Percentiles rank a stretch among this genome's conserved stretches.
Conservation (phyloP, 2,113 vertebrate genomes). For the Protomyctophum bolini region DNA sequence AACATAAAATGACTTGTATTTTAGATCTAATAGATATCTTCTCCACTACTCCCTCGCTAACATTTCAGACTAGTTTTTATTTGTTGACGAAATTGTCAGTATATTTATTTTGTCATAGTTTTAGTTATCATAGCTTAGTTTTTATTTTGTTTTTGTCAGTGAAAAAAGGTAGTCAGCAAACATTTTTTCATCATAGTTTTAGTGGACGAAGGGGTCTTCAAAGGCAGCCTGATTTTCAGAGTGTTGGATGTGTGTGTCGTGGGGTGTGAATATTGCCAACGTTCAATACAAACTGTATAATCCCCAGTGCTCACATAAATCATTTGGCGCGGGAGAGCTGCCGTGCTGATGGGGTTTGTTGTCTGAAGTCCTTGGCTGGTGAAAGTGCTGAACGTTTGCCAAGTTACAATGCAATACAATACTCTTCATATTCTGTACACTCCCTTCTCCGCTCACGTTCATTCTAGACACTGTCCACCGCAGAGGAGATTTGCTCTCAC, state of each 20-base stretch:
- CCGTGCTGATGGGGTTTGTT: conserved; percentile 30
- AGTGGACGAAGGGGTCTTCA: neutral
- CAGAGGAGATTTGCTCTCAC: too few relatives aligned
- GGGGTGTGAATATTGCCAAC: conserved; percentile 18
- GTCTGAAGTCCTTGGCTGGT: conserved; percentile 2
- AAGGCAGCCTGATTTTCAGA: neutral
- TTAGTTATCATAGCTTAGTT: too few relatives aligned
- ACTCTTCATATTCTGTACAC: neutral
- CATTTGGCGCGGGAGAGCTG: neutral
- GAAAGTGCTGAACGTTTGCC: conserved; percentile 36
- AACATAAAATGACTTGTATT: too few relatives aligned
- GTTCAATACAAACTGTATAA: neutral
- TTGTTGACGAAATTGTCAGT: too few relatives aligned
- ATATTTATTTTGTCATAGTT: too few relatives aligned
- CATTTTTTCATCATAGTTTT: conserved; percentile 9
- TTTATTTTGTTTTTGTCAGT: too few relatives aligned
- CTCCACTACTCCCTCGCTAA: too few relatives aligned
- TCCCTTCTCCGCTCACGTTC: too few relatives aligned
- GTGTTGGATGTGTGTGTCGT: conserved; percentile 6
- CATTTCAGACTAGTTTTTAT: too few relatives aligned
- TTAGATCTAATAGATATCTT: too few relatives aligned
- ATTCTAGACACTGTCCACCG: too few relatives aligned
- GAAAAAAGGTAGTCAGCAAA: neutral
- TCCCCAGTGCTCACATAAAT: conserved; percentile 26
- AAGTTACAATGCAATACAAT: conserved; percentile 11